Conservation (phyloP, 92 coral and sea anemone species). For the Porites divaricata region DNA sequence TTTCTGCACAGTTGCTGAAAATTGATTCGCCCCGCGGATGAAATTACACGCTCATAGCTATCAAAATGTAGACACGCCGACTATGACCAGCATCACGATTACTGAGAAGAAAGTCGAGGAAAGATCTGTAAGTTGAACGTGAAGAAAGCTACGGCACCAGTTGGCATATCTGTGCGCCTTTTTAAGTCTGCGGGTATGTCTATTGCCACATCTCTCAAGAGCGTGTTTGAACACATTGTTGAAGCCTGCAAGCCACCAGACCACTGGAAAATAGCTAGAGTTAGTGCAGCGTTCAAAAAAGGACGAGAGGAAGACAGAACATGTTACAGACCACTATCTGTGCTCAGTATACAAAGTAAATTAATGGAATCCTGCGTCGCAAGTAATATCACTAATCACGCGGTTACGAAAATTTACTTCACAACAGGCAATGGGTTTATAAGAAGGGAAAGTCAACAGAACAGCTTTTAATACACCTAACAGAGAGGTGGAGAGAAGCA, state of each 20-base stretch:
- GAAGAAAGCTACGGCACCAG: no score
- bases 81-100: slow-evolving; percentile 23
- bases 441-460: slow-evolving; percentile 10
- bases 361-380: no score
- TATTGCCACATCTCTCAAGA: no score
- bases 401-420: slow-evolving; percentile 34
- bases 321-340: no score
- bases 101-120: slow-evolving; percentile 24
- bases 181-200: no score
- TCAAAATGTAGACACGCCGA: slow-evolving; percentile 1
- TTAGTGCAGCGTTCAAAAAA: no score
- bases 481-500: slow-evolving; percentile 11
- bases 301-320: no score
- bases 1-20: slow-evolving; percentile 30
- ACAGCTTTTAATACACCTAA: slow-evolving; percentile 47
- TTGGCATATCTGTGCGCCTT: no score
- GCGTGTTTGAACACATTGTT: no score
- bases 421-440: slow-evolving; percentile 53
- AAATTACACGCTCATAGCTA: slow-evolving; percentile 10
- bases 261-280: no score
- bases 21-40: slow-evolving; percentile 28
- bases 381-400: slow-evolving; percentile 29
- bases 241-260: no score
- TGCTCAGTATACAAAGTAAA: no score
- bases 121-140: slow-evolving; percentile 39